phyloP scores from a whole-genome alignment of 2,113 vertebrate genomes.

The Chamaea fasciata region DNA sequence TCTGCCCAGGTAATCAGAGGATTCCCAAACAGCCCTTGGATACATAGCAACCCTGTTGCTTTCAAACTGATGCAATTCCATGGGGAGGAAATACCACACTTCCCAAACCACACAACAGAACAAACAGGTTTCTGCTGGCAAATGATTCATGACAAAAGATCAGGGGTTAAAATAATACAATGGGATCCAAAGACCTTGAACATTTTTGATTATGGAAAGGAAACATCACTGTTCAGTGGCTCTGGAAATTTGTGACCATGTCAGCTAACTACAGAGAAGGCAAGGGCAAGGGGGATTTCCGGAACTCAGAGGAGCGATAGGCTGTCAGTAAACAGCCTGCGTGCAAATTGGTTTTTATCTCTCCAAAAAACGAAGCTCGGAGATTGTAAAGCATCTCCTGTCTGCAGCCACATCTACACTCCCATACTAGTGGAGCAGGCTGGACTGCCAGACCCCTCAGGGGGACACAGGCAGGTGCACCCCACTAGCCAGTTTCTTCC shows the following conservation, averaged over 20 bases:
- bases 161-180: constrained; percentile 2
- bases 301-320: neutral
- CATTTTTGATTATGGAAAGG: constrained; percentile 21
- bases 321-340: neutral
- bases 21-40: neutral
- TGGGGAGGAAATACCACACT: constrained; percentile 19
- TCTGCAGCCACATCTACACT: neutral
- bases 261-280: neutral
- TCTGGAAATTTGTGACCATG: constrained; percentile 14
- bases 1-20: neutral
- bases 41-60: neutral
- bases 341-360: neutral
- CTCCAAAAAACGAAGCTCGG: neutral
- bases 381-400: neutral
- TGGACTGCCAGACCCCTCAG: neutral
- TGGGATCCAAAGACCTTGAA: neutral
- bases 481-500: neutral
- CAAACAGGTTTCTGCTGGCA: constrained; percentile 35
- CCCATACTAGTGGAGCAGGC: neutral
- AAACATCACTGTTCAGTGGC: neutral
- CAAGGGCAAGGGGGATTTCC: neutral
- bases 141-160: constrained; percentile 16
- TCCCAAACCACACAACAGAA: neutral
- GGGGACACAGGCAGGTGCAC: neutral
- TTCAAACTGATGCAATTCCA: neutral